These are phyloP conservation scores for Perccottus glenii DNA, from an alignment of 2,113 vertebrate species.

Conservation along the genomic window DNA sequence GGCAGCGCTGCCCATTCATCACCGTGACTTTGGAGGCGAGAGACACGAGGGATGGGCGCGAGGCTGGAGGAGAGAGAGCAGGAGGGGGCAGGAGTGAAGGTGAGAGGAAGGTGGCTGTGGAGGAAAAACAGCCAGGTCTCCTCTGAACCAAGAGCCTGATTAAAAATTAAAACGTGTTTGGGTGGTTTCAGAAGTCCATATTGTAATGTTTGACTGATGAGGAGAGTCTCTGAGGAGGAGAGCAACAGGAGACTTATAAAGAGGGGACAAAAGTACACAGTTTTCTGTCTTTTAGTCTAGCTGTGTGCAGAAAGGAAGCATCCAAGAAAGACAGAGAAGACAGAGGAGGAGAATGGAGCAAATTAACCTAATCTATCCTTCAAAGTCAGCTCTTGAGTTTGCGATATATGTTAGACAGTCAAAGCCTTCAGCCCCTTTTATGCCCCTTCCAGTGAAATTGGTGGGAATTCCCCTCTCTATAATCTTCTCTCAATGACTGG, in stretches of 20 bases:
- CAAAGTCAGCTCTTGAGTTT: too few species aligned
- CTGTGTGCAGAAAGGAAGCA: too few species aligned
- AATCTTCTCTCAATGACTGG: too few species aligned
- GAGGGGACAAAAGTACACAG: slow-evolving; percentile 19
- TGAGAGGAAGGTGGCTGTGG: slow-evolving; percentile 62
- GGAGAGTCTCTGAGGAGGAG: slow-evolving; percentile 43
- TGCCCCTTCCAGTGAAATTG: too few species aligned
- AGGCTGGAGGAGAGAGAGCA: slow-evolving; percentile 28
- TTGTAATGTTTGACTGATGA: slow-evolving; percentile 57
- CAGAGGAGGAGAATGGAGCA: background rate
- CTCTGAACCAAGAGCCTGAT: slow-evolving; percentile 67
- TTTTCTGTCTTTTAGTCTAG: too few species aligned
- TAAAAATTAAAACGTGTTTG: slow-evolving; percentile 73
- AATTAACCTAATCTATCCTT: too few species aligned
- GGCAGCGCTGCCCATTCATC: slow-evolving; percentile 78
- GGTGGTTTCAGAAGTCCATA: slow-evolving; percentile 44
- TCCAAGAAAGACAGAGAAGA: background rate
- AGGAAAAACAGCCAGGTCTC: slow-evolving; percentile 62
- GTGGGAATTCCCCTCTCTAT: too few species aligned
- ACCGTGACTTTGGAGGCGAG: slow-evolving; percentile 73
- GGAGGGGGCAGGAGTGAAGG: slow-evolving; percentile 58
- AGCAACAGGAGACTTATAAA: slow-evolving; percentile 2
- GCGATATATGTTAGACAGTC: too few species aligned
- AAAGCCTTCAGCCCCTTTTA: too few species aligned
- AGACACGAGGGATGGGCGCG: slow-evolving; percentile 36